Conservation (phyloP, 2,797 vertebrate genomes). For the Melanotaenia parkinsoni region DNA sequence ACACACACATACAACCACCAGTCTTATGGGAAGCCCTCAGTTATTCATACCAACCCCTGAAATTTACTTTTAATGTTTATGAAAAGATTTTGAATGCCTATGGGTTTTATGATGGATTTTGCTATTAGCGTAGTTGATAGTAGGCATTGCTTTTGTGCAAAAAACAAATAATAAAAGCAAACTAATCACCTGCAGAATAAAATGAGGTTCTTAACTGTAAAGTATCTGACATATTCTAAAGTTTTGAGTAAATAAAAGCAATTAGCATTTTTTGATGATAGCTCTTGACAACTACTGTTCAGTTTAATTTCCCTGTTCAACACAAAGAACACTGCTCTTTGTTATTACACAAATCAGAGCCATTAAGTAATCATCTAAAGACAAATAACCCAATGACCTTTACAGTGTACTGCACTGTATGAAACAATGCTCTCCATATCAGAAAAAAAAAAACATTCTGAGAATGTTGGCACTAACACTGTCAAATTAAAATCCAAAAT, state of each 20-base stretch:
- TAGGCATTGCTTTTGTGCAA: conserved; percentile 19
- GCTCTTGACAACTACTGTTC: conserved; percentile 42
- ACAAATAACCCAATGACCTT: conserved; percentile 43
- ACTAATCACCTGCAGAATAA: conserved; percentile 40
- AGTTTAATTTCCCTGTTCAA: conserved; percentile 53
- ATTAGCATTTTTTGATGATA: conserved; percentile 73
- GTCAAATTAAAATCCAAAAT: conserved; percentile 5
- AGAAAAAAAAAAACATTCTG: not conserved
- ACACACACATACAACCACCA: not conserved
- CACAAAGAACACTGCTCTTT: conserved; percentile 50
- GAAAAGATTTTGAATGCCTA: not conserved
- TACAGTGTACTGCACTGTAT: conserved; percentile 13
- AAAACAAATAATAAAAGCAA: conserved; percentile 12
- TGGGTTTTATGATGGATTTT: not conserved
- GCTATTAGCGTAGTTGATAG: not conserved
- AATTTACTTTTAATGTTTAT: conserved; percentile 9
- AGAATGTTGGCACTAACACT: not conserved
- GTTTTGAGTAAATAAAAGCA: conserved; percentile 70
- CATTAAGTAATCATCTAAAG: conserved; percentile 49
- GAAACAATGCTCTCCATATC: not conserved
- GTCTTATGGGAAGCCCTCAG: not conserved
- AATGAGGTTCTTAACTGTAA: conserved; percentile 49
- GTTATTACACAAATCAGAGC: conserved; percentile 34
- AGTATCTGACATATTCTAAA: conserved; percentile 56
- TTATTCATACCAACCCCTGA: not conserved